Percentiles rank a stretch among this genome's conserved stretches.
These are phyloP conservation scores for Eretmochelys imbricata DNA, from an alignment of 2,113 vertebrate genomes.

Conservation along the genomic window DNA sequence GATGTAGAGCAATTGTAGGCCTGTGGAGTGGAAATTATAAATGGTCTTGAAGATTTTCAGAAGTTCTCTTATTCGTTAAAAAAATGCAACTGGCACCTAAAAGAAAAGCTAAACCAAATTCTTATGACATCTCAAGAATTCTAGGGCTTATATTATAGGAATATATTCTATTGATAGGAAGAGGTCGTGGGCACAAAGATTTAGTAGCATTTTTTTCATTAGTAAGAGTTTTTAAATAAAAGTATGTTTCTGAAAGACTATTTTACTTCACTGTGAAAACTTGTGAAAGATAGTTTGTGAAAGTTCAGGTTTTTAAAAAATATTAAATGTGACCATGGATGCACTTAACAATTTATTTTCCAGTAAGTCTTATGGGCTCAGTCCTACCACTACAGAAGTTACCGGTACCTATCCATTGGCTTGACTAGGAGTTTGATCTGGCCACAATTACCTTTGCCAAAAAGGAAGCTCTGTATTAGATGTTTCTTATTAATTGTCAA, in stretches of 20 bases:
- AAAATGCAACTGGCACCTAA: conserved; percentile 10
- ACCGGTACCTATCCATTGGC: conserved; percentile 41
- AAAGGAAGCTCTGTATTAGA: conserved; percentile 36
- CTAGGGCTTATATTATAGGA: conserved; percentile 47
- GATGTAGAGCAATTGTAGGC: background rate
- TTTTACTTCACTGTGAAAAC: conserved; percentile 53
- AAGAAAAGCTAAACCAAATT: conserved; percentile 51
- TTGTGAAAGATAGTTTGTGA: background rate
- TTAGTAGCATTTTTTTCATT: conserved; percentile 49
- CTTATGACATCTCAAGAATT: conserved; percentile 52
- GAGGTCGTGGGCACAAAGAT: conserved; percentile 53
- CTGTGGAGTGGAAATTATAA: background rate
- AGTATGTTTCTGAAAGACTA: conserved; percentile 53
- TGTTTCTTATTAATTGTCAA: conserved; percentile 57
- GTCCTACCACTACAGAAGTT: conserved; percentile 45
- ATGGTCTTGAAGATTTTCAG: background rate
- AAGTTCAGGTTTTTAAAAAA: conserved; percentile 52
- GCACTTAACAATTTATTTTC: conserved; percentile 75
- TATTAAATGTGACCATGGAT: conserved; percentile 58
- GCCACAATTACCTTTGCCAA: conserved; percentile 52
- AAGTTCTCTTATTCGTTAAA: background rate
- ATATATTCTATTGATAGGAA: conserved; percentile 60
- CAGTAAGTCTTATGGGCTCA: conserved; percentile 53
- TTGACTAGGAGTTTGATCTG: conserved; percentile 37
- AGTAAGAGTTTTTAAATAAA: conserved; percentile 39